Evolutionary conservation across 2,113 vertebrate species (phyloP), one percentile per base, ranked within the genome.

Genomic region (Plestiodon gilberti): DNA sequence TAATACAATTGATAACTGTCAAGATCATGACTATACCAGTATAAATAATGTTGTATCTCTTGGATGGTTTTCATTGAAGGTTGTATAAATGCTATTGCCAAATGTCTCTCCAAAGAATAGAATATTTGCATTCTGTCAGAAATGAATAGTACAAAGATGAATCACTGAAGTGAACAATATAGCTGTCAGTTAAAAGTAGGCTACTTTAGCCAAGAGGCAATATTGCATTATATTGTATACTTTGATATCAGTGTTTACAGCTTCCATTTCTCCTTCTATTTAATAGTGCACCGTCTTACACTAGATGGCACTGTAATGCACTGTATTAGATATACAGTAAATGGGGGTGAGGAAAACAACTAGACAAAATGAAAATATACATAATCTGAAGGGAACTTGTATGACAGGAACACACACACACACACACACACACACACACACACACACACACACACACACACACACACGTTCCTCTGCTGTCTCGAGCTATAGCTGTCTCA

Each of bases 301-400:
- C 94, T 90, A 95, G 95, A 93, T 94, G 96, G 95, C 91, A 92
- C 91, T 94, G 87, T 6, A 2, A 74, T 17, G 94, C 84, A 52
- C 83, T 1, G 23, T 87, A 86, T 83, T 67, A 65, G 86, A 82
- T 40, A 28, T 59, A 23, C 48, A 38, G 25, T n/a, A n/a, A n/a
- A n/a, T n/a, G 84, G 78, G 65, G 10, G 64, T 78, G 23, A 78
- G 43, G 43, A 2, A 89, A 85, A 18, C 91, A 76, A 84, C n/a
- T 59, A 0, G 3, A 1, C 0, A 23, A 77, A 25, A 20, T 30
- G 15, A 78, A 89, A 89, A 64, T 43, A 55, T 57, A 23, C 22
- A 2, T 20, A 35, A 74, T 82, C 77, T n/a, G 62, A 87, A 85
- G 86, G 67, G 64, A 82, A 86, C 25, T 4, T 84, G 73, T 89